Conservation (phyloP, 37 sponge, comb jelly and placozoan genomes). For the Eunapius fragilis region DNA sequence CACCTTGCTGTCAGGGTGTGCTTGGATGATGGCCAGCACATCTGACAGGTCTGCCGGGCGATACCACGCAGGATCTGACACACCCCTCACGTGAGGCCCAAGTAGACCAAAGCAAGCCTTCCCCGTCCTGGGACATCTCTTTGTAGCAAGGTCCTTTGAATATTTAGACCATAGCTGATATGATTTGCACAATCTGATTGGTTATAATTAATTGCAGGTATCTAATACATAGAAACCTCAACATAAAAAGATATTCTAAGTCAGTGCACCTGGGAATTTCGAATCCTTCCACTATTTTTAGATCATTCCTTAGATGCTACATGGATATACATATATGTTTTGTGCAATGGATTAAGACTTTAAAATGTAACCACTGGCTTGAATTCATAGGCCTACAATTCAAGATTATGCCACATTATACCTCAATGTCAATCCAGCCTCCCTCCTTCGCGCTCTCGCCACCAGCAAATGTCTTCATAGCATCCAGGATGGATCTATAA, state of each 20-base stretch:
- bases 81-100: not conserved
- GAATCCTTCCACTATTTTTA: no score
- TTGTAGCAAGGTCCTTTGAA: constrained; percentile 18
- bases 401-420: no score
- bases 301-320: no score
- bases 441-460: constrained; percentile 19
- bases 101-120: constrained; percentile 18
- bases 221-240: no score
- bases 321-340: no score
- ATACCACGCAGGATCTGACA: constrained; percentile 55
- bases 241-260: no score
- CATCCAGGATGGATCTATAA: constrained; percentile 82
- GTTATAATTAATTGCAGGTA: no score
- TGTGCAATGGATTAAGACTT: no score
- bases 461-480: constrained; percentile 79
- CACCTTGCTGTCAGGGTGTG: constrained; percentile 6
- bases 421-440: constrained; percentile 79
- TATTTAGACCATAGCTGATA: no score
- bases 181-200: no score
- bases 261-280: no score
- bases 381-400: not conserved
- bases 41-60: constrained; percentile 45
- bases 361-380: not conserved
- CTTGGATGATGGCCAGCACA: constrained; percentile 23
- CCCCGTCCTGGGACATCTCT: constrained; percentile 25